phyloP scores from a whole-genome alignment of 2,113 vertebrate species.

The Gracilinanus agilis region DNA sequence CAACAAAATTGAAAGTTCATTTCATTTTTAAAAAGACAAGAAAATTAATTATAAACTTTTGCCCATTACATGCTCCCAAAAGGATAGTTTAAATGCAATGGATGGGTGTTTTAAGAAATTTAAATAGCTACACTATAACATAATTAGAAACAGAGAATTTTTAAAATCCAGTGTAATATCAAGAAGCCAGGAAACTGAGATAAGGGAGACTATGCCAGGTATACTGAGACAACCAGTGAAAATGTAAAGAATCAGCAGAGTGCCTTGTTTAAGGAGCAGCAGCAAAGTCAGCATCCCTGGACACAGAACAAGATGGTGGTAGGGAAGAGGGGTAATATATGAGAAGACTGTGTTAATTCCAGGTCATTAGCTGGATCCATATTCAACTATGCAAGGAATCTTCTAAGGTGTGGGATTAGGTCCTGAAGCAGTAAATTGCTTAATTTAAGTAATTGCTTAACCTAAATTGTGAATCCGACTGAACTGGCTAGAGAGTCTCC shows the following conservation, averaged over 20 bases:
- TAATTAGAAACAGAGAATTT: not conserved
- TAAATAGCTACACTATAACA: not conserved
- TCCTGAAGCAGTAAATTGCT: not conserved
- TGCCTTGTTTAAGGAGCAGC: not conserved
- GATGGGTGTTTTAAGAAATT: not conserved
- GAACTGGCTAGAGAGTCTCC: not conserved
- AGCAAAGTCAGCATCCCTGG: not conserved
- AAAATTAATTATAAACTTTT: not conserved
- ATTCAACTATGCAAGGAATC: not conserved
- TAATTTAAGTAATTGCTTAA: no score
- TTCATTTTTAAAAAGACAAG: not conserved
- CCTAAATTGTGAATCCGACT: not conserved
- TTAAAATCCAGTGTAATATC: not conserved
- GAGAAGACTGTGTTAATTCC: not conserved
- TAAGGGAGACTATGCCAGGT: not conserved
- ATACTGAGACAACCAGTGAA: not conserved
- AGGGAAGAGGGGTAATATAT: not conserved
- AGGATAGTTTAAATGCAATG: not conserved
- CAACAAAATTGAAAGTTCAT: not conserved
- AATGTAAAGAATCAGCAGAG: not conserved
- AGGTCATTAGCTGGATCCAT: not conserved
- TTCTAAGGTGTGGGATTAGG: not conserved
- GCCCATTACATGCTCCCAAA: not conserved
- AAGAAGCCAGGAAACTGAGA: not conserved
- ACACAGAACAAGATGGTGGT: not conserved